Evolutionary conservation across 2,797 vertebrate genomes (phyloP), one percentile per base, ranked within the genome.

Genomic region (Microhierax caerulescens): DNA sequence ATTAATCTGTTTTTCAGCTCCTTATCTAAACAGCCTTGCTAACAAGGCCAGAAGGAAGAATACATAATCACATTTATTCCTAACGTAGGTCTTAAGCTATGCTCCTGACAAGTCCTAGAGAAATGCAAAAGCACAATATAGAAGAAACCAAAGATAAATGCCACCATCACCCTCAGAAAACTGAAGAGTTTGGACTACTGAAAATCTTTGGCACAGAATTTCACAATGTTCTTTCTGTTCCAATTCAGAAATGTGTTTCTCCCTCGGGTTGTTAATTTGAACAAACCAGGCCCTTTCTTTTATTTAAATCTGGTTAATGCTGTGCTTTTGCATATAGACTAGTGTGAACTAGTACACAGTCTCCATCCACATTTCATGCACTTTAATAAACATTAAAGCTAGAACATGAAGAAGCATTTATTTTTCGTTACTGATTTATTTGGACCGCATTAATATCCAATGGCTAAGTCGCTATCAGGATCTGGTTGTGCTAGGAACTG

Each of bases 11-110:
- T 93, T 92, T 80, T 76, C n/a, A 51, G 6, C 22, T 87, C 45
- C 47, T 93, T 72, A 69, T 39, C 57, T 63, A 48, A 77, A 85
- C 28, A 84, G 17, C 41, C 36, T 65, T 94, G 90, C 53, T 69
- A 54, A 28, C 32, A 50, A 36, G 34, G n/a, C 15, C 61, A 60
- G 79, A 22, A 81, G 41, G 30, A 77, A 54, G 32, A 88, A 54
- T 15, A 43, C 4, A 28, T 47, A 6, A 15, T 37, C 54, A 36
- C 21, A 8, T 79, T 82, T 80, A 59, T 43, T 73, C 41, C 59
- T 50, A 20, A 30, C 0, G 0, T 0, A 73, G 73, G 13, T 21
- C 11, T n/a, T 53, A 57, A 69, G 21, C 43, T 65, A 23, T 3
- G 32, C 21, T 30, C 32, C 41, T 61, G 54, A 69, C 45, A 56